Base-by-base conservation (phyloP, 1,140 invertebrate genomes). In the Tetramorium simillimum region DNA sequence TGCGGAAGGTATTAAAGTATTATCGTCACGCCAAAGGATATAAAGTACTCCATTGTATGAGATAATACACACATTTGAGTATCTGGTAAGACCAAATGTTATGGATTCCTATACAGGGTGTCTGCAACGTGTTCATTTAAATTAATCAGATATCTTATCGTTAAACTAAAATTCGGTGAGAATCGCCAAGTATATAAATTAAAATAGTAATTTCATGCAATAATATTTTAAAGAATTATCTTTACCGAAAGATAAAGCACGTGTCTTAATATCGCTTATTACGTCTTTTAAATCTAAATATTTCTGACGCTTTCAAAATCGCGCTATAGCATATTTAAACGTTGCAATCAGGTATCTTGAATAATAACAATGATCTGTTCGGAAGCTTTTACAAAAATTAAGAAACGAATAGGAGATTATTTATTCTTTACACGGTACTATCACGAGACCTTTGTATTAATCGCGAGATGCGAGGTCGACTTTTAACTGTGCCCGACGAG, bases 301-400 rank as follows among this genome's bases (percentile, higher is more conserved):
- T 43, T 33, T 77, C 21, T 43, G n/a, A 5, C 16, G 16, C 16
- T 80, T 80, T 67, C n/a, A 4, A 67, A n/a, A 53, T 63, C 3
- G 18, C 4, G 18, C 40, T n/a, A 21, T 16, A 33, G 49, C 21
- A 49, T 49, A 16, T 63, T 10, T 63, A 62, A 67, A 65, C 40
- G 16, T 77, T 9, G 18, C 24, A 28, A 51, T 69, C n/a, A 4
- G n/a, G 33, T 12, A 75, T 58, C 18, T 56, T 24, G 18, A 2
- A 14, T n/a, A 28, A 24, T 24, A 14, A 40, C 56, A 37, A 33
- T 21, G 9, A 69, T 43, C n/a, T 4, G 1, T 63, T 63, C 6
- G 7, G 3, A 24, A 3, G 49, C 49, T 81, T 33, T 81, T 81
- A 70, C 3, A 33, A 18, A 70, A 70, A 81, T 81, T 81, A 81